Percentiles rank a stretch among this genome's conserved stretches.
Evolutionary conservation across 2,797 vertebrate genomes (phyloP).

Genomic region (Cirrhinus mrigala): DNA sequence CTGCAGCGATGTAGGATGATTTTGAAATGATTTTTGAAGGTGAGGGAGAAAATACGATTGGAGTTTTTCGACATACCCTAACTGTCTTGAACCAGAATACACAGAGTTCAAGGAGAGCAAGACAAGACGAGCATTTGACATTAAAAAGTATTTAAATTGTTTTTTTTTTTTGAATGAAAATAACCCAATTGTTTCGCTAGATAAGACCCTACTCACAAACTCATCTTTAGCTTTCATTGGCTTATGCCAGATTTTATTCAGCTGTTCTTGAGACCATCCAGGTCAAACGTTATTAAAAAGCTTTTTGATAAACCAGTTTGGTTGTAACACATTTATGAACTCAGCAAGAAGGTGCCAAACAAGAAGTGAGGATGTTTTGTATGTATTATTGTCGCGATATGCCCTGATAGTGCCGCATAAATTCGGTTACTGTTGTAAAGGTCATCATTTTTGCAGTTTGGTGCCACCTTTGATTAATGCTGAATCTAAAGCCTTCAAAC

Average conservation of each 20-base stretch:
- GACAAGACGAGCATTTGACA: too few species aligned
- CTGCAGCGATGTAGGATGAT: too few species aligned
- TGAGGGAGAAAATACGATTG: too few species aligned
- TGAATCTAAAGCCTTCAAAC: not conserved
- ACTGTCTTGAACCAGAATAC: too few species aligned
- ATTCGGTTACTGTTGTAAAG: not conserved
- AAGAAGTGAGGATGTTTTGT: not conserved
- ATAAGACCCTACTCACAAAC: not conserved
- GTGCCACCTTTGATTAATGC: not conserved
- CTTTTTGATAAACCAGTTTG: not conserved
- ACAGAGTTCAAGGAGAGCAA: too few species aligned
- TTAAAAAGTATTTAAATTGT: too few species aligned
- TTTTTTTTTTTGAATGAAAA: too few species aligned
- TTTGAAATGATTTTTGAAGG: too few species aligned
- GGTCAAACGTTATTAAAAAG: not conserved
- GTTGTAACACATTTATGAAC: too few species aligned
- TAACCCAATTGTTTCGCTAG: too few species aligned
- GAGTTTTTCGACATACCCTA: too few species aligned
- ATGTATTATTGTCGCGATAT: not conserved
- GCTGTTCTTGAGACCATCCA: not conserved
- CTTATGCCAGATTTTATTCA: too few species aligned
- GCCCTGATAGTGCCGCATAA: not conserved
- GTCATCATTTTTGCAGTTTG: not conserved
- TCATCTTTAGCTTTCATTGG: not conserved
- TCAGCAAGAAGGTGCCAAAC: not conserved